phyloP scores from a whole-genome alignment of 1,140 invertebrate species.

The Hormaphis cornu region DNA sequence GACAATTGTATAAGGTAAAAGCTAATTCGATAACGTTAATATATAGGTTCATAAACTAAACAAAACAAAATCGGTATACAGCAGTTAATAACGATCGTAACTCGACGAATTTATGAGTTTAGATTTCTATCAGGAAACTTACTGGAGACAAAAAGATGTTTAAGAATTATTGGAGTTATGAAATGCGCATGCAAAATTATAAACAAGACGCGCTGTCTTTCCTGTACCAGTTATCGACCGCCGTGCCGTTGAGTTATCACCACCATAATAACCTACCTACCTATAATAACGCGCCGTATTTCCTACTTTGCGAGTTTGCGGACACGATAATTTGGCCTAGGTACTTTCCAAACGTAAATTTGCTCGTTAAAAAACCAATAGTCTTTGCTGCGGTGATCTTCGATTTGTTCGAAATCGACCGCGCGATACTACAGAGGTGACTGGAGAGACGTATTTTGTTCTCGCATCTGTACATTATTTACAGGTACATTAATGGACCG shows the following conservation, averaged over 20 bases:
- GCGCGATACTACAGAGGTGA: neutral
- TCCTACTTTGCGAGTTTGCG: neutral
- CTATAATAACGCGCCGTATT: no score
- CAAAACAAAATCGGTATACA: no score
- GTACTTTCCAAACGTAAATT: constrained; percentile 8
- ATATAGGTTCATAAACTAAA: no score
- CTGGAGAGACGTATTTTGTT: neutral
- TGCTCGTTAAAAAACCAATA: neutral
- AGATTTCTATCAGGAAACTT: neutral
- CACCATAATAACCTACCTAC: no score
- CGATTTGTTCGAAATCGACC: neutral
- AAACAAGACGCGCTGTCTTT: no score
- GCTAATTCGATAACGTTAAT: neutral
- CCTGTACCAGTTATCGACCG: no score
- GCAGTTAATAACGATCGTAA: no score
- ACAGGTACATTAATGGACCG: no score
- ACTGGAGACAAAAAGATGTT: neutral
- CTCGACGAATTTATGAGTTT: no score
- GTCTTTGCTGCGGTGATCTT: neutral
- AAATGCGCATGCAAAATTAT: neutral
- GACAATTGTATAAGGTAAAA: constrained; percentile 83
- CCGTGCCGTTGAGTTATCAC: no score
- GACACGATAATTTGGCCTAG: neutral
- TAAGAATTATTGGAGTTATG: neutral
- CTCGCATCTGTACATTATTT: neutral